Evolutionary conservation across 2,113 vertebrate species (phyloP).

Genomic region (Probosciger aterrimus): DNA sequence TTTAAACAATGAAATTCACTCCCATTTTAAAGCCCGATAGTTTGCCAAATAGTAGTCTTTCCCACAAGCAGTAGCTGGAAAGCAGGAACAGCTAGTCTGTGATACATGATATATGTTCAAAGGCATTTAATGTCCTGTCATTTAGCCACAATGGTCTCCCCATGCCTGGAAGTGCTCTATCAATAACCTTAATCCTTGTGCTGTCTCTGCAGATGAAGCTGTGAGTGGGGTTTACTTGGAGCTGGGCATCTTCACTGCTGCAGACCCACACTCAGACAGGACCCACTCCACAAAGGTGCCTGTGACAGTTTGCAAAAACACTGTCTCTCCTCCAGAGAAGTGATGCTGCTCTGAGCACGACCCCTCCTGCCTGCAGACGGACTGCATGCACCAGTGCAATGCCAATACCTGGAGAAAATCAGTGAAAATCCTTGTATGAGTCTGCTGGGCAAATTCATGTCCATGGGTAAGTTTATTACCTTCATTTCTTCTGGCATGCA

Average conservation of each 20-base stretch:
- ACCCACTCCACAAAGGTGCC: fast-evolving
- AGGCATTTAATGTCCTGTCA: fast-evolving
- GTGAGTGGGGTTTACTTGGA: neutral
- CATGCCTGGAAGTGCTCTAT: fast-evolving
- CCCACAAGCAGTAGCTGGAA: neutral
- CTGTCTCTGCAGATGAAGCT: neutral
- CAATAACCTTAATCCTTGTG: neutral
- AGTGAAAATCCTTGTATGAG: neutral
- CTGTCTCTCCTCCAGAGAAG: neutral
- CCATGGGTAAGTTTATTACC: neutral
- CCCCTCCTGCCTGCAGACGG: fast-evolving
- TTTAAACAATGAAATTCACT: neutral
- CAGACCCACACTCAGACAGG: too few relatives aligned
- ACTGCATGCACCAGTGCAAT: fast-evolving
- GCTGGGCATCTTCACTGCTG: neutral
- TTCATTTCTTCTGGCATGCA: neutral
- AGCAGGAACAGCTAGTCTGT: neutral
- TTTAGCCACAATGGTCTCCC: fast-evolving
- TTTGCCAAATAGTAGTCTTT: neutral
- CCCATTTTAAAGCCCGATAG: neutral
- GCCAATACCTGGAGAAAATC: neutral
- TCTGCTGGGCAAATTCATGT: fast-evolving
- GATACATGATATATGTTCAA: neutral
- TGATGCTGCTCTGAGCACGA: fast-evolving
- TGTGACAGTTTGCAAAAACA: fast-evolving